These are phyloP conservation scores for Strigamia crassipes DNA, from an alignment of 2,888 invertebrate genomes.

Conservation along the genomic window DNA sequence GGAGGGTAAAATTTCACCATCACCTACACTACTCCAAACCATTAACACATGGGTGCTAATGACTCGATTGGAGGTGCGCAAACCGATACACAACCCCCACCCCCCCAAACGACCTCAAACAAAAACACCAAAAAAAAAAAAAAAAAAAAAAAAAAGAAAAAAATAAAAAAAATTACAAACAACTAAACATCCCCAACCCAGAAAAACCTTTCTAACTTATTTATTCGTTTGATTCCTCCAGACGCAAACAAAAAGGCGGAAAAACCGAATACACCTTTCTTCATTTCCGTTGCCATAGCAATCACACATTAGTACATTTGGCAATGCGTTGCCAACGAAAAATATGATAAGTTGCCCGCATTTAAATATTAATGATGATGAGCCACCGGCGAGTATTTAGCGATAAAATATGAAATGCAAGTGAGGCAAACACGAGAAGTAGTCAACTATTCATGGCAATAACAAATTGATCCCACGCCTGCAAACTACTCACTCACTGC, in stretches of 20 bases:
- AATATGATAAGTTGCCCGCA: slow-evolving; percentile 41
- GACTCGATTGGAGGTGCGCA: background rate
- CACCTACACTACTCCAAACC: too few species aligned
- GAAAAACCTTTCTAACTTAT: background rate
- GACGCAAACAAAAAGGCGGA: background rate
- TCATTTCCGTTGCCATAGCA: background rate
- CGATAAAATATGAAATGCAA: slow-evolving; percentile 44
- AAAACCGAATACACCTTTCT: background rate
- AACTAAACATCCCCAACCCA: background rate
- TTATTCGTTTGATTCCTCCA: background rate
- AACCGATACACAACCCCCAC: too few species aligned
- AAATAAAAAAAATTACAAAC: too few species aligned
- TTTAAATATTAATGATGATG: slow-evolving; percentile 46
- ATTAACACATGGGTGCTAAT: background rate
- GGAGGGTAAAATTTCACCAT: background rate
- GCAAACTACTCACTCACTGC: background rate
- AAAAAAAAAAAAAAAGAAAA: too few species aligned
- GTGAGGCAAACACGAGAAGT: background rate
- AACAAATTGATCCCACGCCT: slow-evolving; percentile 43
- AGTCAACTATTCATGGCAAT: slow-evolving; percentile 44
- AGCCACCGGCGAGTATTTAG: slow-evolving; percentile 44
- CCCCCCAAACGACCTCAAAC: too few species aligned
- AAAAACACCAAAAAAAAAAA: too few species aligned
- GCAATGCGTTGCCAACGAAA: background rate
- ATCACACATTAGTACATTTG: background rate